Evolutionary conservation across 2,797 vertebrate species (phyloP).

Genomic region (Buceros bicornis): DNA sequence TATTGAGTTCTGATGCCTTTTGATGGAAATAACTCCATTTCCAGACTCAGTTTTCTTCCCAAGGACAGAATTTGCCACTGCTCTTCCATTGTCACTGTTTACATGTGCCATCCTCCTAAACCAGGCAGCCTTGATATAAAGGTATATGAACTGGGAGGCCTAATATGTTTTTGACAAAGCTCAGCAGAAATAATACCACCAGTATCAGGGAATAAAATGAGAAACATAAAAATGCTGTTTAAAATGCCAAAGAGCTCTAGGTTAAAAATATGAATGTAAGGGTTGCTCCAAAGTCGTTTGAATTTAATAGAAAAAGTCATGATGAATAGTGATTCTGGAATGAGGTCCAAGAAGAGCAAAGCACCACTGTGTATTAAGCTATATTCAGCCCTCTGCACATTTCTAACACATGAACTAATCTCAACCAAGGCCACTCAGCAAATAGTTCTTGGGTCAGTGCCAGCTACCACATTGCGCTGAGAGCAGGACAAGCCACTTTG

Average conservation of each 20-base stretch:
- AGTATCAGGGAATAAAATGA: neutral
- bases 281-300: neutral
- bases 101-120: neutral
- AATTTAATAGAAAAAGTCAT: neutral
- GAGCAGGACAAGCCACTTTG: neutral
- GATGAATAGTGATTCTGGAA: neutral
- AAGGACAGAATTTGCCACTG: neutral
- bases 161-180: neutral
- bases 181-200: neutral
- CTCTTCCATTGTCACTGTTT: neutral
- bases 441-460: neutral
- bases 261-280: conserved; percentile 5
- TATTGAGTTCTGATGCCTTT: neutral
- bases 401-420: neutral
- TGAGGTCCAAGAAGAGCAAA: neutral
- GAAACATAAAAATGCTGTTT: neutral
- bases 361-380: neutral
- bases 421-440: neutral
- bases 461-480: neutral
- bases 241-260: neutral
- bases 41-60: neutral
- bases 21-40: neutral
- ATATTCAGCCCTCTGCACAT: neutral
- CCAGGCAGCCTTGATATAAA: neutral
- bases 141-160: neutral